phyloP scores from a whole-genome alignment of 2,797 vertebrate species.

The Myioborus miniatus region DNA sequence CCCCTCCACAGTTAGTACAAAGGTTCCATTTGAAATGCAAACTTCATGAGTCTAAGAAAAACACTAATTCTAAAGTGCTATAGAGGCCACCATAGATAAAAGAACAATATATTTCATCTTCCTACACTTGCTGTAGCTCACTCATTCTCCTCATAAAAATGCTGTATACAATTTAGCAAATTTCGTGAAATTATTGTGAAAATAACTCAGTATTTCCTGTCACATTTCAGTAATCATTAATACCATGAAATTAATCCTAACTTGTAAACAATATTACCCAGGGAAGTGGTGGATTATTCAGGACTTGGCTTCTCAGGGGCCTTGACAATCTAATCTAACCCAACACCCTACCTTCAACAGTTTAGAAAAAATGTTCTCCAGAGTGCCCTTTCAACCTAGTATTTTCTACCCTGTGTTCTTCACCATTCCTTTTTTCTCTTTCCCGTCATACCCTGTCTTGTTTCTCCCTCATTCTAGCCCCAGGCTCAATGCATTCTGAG shows the following conservation, averaged over 20 bases:
- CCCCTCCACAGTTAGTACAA: neutral
- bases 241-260: neutral
- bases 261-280: neutral
- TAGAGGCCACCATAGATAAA: neutral
- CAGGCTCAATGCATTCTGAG: neutral
- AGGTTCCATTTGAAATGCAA: neutral
- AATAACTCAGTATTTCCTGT: neutral
- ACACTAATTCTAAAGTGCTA: neutral
- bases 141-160: neutral
- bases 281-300: neutral
- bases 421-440: neutral
- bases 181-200: neutral
- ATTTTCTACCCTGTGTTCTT: neutral
- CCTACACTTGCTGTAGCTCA: rapidly evolving
- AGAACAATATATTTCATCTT: neutral
- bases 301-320: neutral
- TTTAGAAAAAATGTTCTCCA: neutral
- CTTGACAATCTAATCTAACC: neutral
- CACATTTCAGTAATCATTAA: neutral
- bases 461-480: neutral
- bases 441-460: neutral
- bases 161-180: neutral
- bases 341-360: neutral
- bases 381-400: neutral
- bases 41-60: neutral